Percentiles rank a stretch among this genome's conserved stretches.
Evolutionary conservation across 2,797 vertebrate genomes (phyloP).

Genomic region (Momotus momota): DNA sequence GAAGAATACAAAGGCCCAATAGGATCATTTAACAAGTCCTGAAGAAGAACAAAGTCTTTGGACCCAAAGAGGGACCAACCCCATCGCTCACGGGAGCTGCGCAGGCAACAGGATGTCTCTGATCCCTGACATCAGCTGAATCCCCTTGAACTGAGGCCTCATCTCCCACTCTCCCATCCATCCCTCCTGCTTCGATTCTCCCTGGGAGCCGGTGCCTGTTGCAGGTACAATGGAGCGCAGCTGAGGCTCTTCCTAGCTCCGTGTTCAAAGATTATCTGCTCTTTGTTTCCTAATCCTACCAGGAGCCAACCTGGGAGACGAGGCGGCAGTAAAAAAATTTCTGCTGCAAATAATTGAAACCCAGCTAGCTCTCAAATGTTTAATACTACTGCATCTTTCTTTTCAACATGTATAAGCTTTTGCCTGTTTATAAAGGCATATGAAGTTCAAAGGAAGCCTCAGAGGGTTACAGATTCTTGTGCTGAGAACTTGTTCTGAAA

Average conservation of each 20-base stretch:
- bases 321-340: neutral
- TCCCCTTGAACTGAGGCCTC: rapidly evolving
- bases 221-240: rapidly evolving
- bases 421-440: neutral
- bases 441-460: neutral
- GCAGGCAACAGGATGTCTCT: neutral
- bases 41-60: neutral
- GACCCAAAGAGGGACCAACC: neutral
- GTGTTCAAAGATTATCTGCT: neutral
- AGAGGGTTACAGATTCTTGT: neutral
- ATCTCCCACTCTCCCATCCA: neutral
- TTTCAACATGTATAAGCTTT: neutral
- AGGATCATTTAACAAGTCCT: neutral
- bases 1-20: neutral
- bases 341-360: neutral
- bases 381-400: neutral
- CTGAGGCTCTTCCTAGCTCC: neutral
- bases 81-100: rapidly evolving
- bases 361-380: neutral
- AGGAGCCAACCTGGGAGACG: neutral
- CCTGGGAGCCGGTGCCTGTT: neutral
- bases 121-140: neutral
- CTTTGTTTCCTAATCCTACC: neutral
- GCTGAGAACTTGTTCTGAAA: neutral
- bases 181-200: neutral